These are phyloP conservation scores for Hucho hucho DNA, from an alignment of 2,113 vertebrate species.

Conservation along the genomic window DNA sequence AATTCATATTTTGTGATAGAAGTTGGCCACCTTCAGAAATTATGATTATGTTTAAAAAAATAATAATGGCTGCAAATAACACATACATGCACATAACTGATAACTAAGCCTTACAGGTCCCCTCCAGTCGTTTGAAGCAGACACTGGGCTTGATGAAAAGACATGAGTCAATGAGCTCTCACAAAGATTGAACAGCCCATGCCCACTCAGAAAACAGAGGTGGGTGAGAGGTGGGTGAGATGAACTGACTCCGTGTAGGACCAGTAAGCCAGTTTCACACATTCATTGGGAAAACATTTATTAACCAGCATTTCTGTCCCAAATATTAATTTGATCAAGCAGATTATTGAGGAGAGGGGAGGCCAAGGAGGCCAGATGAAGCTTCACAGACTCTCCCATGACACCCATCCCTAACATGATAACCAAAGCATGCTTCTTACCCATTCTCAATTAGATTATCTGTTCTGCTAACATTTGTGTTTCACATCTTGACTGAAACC, in stretches of 20 bases:
- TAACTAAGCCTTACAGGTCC: too few species aligned
- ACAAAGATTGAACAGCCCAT: neutral
- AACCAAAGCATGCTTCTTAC: neutral
- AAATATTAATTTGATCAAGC: conserved; percentile 38
- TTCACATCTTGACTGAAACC: conserved; percentile 16
- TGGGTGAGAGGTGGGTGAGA: neutral
- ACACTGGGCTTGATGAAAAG: neutral
- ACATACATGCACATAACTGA: too few species aligned
- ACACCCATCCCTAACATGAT: conserved; percentile 5
- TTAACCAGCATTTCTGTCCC: conserved; percentile 34
- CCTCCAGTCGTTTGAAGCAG: neutral
- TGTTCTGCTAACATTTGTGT: conserved; percentile 27
- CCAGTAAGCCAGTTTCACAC: conserved; percentile 8
- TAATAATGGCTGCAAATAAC: neutral
- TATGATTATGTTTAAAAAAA: neutral
- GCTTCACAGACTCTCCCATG: conserved; percentile 3
- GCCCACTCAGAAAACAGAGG: neutral
- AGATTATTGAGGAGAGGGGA: conserved; percentile 33
- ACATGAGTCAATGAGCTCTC: neutral
- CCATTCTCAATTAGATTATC: conserved; percentile 13
- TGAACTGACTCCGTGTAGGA: neutral
- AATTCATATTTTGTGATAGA: conserved; percentile 22
- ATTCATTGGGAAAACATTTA: conserved; percentile 33
- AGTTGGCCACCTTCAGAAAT: conserved; percentile 26
- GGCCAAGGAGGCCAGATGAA: conserved; percentile 6